Conservation (phyloP, 2,888 invertebrate genomes). For the Neria commutata region DNA sequence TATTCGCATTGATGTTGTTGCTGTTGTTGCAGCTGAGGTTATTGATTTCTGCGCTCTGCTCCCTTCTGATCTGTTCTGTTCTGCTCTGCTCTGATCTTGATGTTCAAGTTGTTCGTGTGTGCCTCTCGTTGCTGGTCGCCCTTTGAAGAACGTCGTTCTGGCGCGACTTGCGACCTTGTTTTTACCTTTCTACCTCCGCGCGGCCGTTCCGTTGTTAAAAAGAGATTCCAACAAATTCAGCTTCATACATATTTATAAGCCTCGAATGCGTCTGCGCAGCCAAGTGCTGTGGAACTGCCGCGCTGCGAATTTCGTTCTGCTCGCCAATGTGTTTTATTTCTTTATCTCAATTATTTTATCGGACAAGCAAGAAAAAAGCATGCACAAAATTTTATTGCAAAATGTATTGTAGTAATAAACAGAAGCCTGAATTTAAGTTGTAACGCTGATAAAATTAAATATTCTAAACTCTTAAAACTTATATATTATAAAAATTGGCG, state of each 20-base stretch:
- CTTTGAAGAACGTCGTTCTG: slow-evolving; percentile 38
- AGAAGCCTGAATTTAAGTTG: slow-evolving; percentile 7
- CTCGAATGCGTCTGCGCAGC: slow-evolving; percentile 46
- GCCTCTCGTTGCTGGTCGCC: slow-evolving; percentile 31
- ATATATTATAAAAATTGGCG: not conserved
- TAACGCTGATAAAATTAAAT: not conserved
- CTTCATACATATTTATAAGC: slow-evolving; percentile 59
- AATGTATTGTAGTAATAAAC: too few relatives aligned
- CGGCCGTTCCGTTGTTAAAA: too few relatives aligned
- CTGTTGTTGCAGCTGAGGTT: slow-evolving; percentile 6
- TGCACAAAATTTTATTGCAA: too few relatives aligned
- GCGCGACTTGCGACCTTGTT: slow-evolving; percentile 52
- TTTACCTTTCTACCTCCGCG: slow-evolving; percentile 14
- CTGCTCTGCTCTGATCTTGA: slow-evolving; percentile 15
- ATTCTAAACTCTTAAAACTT: not conserved
- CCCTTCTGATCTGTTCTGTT: too few relatives aligned
- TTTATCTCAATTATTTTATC: slow-evolving; percentile 58
- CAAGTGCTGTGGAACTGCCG: slow-evolving; percentile 30
- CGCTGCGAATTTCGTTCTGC: not conserved
- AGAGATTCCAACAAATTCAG: slow-evolving; percentile 58
- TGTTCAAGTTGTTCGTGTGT: too few relatives aligned
- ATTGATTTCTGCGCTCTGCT: too few relatives aligned
- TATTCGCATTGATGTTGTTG: slow-evolving; percentile 6
- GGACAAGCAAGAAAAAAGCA: slow-evolving; percentile 19
- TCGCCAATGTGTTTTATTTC: slow-evolving; percentile 40